Evolutionary conservation across 2,797 vertebrate genomes (phyloP).

Genomic region (Taenioides sp.): DNA sequence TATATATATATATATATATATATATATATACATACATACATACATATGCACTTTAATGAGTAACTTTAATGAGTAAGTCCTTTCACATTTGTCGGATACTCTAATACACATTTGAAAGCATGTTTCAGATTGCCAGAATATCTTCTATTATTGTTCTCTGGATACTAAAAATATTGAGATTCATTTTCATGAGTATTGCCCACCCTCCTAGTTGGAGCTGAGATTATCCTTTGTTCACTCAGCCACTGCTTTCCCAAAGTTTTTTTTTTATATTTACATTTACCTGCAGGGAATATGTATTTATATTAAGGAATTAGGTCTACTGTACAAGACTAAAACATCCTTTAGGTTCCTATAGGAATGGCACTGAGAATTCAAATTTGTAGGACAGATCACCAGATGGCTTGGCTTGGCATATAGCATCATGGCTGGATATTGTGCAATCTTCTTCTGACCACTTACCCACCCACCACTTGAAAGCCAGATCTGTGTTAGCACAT

Average conservation of each 20-base stretch:
- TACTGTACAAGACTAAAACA: not conserved
- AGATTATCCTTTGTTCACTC: not conserved
- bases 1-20: too few relatives aligned
- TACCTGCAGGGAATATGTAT: too few relatives aligned
- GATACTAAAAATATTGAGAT: too few relatives aligned
- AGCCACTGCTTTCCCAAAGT: not conserved
- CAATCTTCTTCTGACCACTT: not conserved
- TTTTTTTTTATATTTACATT: not conserved
- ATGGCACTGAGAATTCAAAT: not conserved
- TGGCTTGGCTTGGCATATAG: not conserved
- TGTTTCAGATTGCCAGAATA: too few relatives aligned
- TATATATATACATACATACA: too few relatives aligned
- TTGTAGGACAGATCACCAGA: not conserved
- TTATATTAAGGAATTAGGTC: too few relatives aligned
- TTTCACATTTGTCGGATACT: too few relatives aligned
- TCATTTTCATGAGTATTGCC: too few relatives aligned
- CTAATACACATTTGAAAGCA: too few relatives aligned
- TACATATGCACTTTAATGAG: too few relatives aligned
- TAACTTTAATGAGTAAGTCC: too few relatives aligned
- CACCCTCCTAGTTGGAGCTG: not conserved
- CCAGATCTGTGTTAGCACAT: not conserved
- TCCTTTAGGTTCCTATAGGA: not conserved
- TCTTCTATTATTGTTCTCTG: too few relatives aligned
- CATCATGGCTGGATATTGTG: not conserved
- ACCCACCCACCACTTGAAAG: not conserved